phyloP scores from a whole-genome alignment of 2,113 vertebrate species.

The Noctilio leporinus region DNA sequence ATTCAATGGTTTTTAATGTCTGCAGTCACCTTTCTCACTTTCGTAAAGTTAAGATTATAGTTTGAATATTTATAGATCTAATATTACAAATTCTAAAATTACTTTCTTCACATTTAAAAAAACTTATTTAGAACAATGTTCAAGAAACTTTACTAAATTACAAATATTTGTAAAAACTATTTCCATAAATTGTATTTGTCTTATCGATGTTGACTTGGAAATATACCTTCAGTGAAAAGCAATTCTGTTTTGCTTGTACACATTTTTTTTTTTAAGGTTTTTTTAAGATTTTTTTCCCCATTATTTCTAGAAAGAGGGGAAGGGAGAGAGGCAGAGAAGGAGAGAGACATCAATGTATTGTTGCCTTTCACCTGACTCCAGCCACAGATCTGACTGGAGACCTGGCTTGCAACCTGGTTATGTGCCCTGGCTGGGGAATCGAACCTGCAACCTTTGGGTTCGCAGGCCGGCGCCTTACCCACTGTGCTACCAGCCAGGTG shows the following conservation, averaged over 20 bases:
- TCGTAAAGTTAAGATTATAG: background rate
- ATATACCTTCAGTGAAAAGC: constrained; percentile 13
- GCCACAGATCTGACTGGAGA: too few species aligned
- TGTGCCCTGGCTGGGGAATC: too few species aligned
- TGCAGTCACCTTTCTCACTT: background rate
- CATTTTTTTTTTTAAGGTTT: too few species aligned
- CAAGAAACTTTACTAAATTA: background rate
- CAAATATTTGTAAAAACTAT: background rate
- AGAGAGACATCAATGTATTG: too few species aligned
- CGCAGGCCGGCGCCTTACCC: too few species aligned
- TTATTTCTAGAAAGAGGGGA: too few species aligned
- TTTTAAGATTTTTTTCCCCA: too few species aligned
- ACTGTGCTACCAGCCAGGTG: too few species aligned
- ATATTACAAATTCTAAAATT: background rate
- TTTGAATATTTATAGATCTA: background rate
- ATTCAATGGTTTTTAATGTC: background rate
- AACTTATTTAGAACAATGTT: background rate
- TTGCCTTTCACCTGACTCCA: too few species aligned
- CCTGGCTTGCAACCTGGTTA: too few species aligned
- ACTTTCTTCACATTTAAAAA: background rate
- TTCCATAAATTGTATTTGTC: background rate
- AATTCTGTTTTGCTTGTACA: background rate
- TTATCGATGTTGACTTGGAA: background rate
- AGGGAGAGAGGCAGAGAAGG: too few species aligned
- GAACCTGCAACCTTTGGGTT: too few species aligned